These are phyloP conservation scores for Bos indicus DNA, from an alignment of 2,113 vertebrate genomes.

Conservation along the genomic window DNA sequence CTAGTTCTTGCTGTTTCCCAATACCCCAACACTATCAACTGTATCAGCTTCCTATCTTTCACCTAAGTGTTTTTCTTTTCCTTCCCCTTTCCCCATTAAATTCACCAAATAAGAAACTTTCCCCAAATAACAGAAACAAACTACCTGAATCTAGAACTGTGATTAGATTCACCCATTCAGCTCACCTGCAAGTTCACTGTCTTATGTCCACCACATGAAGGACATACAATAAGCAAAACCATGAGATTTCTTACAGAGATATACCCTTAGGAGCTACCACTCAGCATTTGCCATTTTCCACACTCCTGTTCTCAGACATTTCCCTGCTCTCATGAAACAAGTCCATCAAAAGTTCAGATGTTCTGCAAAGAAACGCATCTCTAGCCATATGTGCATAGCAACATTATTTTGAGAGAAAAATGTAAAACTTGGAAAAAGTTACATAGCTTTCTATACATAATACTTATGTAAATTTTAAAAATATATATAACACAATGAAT, in stretches of 20 bases:
- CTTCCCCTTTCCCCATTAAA: neutral
- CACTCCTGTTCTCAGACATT: neutral
- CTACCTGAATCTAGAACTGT: neutral
- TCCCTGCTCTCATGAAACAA: neutral
- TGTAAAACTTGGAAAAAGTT: neutral
- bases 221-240: neutral
- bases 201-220: neutral
- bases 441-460: neutral
- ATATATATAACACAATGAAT: neutral
- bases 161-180: neutral
- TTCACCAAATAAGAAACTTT: neutral
- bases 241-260: neutral
- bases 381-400: neutral
- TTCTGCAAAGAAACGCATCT: neutral
- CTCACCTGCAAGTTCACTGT: neutral
- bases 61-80: neutral
- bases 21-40: neutral
- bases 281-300: neutral
- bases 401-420: slow-evolving; percentile 5
- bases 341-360: neutral
- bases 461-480: neutral
- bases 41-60: neutral
- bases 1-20: neutral
- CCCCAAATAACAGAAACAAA: neutral
- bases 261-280: neutral